These are phyloP conservation scores for Dynastes hyllus DNA, from an alignment of 2,888 invertebrate species.

Conservation along the genomic window DNA sequence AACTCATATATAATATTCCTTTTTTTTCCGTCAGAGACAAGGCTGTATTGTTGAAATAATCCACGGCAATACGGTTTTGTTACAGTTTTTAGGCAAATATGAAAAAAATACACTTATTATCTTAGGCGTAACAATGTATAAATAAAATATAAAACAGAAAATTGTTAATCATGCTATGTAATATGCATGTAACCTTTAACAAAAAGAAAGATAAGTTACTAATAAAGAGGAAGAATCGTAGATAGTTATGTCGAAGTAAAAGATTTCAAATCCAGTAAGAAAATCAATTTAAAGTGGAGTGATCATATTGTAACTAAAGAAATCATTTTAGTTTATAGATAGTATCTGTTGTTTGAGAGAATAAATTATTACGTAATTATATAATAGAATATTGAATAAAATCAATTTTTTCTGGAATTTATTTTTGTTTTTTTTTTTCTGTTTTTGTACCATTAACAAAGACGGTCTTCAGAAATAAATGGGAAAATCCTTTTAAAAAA, in stretches of 20 bases:
- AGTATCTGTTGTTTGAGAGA: conserved; percentile 63
- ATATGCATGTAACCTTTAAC: conserved; percentile 68
- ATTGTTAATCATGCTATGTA: conserved; percentile 70
- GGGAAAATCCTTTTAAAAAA: neutral
- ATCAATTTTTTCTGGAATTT: conserved; percentile 30
- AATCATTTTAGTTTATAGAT: conserved; percentile 64
- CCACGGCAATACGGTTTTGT: conserved; percentile 67
- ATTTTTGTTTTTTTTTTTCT: conserved; percentile 24
- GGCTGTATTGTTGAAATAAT: conserved; percentile 67
- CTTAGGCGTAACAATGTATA: conserved; percentile 61
- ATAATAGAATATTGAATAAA: conserved; percentile 36
- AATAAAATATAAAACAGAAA: conserved; percentile 55
- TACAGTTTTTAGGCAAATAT: conserved; percentile 58
- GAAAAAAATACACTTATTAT: conserved; percentile 58
- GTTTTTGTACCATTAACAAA: neutral
- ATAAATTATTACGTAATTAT: conserved; percentile 51
- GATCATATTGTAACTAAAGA: conserved; percentile 37
- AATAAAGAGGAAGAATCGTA: conserved; percentile 62
- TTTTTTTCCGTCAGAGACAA: conserved; percentile 56
- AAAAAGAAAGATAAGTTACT: conserved; percentile 47
- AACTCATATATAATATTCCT: neutral
- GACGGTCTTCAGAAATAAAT: neutral
- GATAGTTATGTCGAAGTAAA: conserved; percentile 70
- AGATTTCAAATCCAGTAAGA: conserved; percentile 55
- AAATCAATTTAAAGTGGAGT: conserved; percentile 11